Evolutionary conservation across 1,140 invertebrate species (phyloP), one percentile per base, ranked within the genome.

Genomic region (Aphelenchoides avenae): DNA sequence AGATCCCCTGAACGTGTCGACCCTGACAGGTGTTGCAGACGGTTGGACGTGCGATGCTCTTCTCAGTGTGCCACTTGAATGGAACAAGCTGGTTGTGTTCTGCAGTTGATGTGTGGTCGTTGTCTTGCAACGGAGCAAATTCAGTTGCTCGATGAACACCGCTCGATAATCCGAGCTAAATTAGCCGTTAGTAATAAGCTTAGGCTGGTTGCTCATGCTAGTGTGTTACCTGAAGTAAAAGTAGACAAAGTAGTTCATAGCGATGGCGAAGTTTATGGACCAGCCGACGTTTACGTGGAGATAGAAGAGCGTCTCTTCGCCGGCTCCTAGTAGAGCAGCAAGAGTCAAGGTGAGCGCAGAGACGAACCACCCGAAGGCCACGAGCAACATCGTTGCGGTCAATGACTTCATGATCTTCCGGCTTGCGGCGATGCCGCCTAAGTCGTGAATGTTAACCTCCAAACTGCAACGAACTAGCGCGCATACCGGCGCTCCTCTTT

Each of bases 381-480:
- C 15, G 9, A 44, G 15, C 13, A 11, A 39, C 11, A 44, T 15
- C 13, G 39, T 44, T 13, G 39, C 34, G 13, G 9, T 44, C n/a
- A 44, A 39, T 9, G 42, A 44, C n/a, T 33, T 13, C 42, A 44
- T 44, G 15, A 44, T 44, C 15, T 39, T 13, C 42, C 15, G 11
- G 15, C 39, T n/a, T n/a, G n/a, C n/a, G n/a, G n/a, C 42, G 15
- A 44, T 44, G 13, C 9, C 39, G 13, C 42, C 42, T 39, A n/a
- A 39, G 39, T 13, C 39, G 11, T 44, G 42, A 11, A 11, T 44
- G 15, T n/a, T n/a, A 44, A 11, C 13, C 42, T 44, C 13, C 39
- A 9, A 39, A 15, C 39, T 11, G 42, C 13, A 11, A 11, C 42
- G 11, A 11, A 44, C 42, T 33, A 15, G n/a, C n/a, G n/a, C n/a